phyloP scores from a whole-genome alignment of 1,140 invertebrate genomes.

The Rhyacophila brunnea region DNA sequence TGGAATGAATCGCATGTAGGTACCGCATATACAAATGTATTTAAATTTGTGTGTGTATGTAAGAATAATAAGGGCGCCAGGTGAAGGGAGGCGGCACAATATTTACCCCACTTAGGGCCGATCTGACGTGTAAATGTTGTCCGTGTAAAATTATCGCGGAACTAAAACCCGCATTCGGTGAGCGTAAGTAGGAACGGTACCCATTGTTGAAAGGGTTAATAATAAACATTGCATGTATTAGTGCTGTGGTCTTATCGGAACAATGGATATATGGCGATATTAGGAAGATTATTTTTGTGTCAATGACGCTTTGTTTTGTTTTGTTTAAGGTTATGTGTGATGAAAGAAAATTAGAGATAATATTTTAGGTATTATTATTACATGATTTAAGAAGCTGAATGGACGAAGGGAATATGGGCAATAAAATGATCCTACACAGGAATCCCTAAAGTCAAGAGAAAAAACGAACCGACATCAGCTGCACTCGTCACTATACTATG shows the following conservation, averaged over 20 bases:
- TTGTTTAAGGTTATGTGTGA: too few relatives aligned
- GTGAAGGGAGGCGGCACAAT: conserved; percentile 20
- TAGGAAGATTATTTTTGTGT: too few relatives aligned
- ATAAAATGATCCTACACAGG: too few relatives aligned
- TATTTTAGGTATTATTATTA: too few relatives aligned
- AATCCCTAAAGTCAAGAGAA: too few relatives aligned
- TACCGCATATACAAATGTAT: neutral
- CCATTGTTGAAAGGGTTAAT: conserved; percentile 10
- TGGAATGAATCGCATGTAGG: too few relatives aligned
- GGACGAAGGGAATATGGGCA: too few relatives aligned
- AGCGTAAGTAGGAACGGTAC: conserved; percentile 1
- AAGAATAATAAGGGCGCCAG: neutral
- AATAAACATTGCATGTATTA: conserved; percentile 16
- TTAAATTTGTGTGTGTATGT: neutral
- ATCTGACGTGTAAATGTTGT: conserved; percentile 10
- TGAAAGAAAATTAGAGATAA: too few relatives aligned
- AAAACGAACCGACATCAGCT: too few relatives aligned
- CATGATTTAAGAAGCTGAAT: too few relatives aligned
- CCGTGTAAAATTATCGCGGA: conserved; percentile 13
- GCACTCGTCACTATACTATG: too few relatives aligned
- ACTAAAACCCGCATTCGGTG: conserved; percentile 13
- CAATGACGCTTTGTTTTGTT: too few relatives aligned
- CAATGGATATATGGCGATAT: neutral
- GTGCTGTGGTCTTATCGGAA: conserved; percentile 7
- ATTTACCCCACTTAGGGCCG: conserved; percentile 18